Evolutionary conservation across 2,113 vertebrate genomes (phyloP), one percentile per base, ranked within the genome.

Genomic region (Orycteropus afer): DNA sequence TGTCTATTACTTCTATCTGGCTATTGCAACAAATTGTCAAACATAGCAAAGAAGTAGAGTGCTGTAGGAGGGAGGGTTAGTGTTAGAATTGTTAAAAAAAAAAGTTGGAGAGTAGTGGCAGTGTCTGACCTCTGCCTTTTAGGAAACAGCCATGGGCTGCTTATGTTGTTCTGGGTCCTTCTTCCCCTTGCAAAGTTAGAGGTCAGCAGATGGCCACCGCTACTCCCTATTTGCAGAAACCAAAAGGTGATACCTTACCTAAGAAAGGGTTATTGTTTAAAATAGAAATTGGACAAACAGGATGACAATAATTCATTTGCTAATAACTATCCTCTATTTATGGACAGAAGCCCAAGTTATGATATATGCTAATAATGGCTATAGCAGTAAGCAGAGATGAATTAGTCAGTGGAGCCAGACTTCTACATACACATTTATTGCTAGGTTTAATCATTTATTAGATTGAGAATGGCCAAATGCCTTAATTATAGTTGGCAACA

Each of bases 161-260:
- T n/a, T n/a, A n/a, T n/a, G n/a, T n/a, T n/a, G n/a, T n/a, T n/a
- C n/a, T n/a, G n/a, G n/a, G n/a, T n/a, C n/a, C n/a, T n/a, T n/a
- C n/a, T n/a, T n/a, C n/a, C n/a, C n/a, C n/a, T n/a, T n/a, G n/a
- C n/a, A n/a, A n/a, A n/a, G n/a, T n/a, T n/a, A n/a, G n/a, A n/a
- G n/a, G n/a, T n/a, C n/a, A n/a, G n/a, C n/a, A n/a, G n/a, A n/a
- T n/a, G n/a, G n/a, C n/a, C n/a, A n/a, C n/a, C n/a, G n/a, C n/a
- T n/a, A n/a, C n/a, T n/a, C n/a, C n/a, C n/a, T n/a, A n/a, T 55
- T 95, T 89, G 71, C 47, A 22, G 40, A 61, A 89, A 22, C n/a
- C 17, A 47, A 47, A 93, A 71, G n/a, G 14, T 34, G 14, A 40
- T 42, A 67, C 78, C 49, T 73, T 73, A 89, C 37, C 49, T 67